phyloP scores from a whole-genome alignment of 1,140 invertebrate species.

The Micrasema longulum region DNA sequence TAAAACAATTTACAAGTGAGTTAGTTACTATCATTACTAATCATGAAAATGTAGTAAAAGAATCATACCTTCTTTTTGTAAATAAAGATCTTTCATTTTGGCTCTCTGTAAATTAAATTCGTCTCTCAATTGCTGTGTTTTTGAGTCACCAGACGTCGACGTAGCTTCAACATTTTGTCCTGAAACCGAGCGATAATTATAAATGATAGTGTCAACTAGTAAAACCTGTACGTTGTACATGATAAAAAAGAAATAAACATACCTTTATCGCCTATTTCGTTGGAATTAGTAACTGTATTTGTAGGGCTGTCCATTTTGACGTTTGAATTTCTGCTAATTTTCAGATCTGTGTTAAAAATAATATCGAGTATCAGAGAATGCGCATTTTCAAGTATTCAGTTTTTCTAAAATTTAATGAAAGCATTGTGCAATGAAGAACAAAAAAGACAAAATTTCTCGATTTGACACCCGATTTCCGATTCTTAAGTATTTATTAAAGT shows the following conservation, averaged over 20 bases:
- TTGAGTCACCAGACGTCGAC: constrained; percentile 59
- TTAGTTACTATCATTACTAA: no score
- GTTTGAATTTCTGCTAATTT: constrained; percentile 18
- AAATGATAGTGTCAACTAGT: not conserved
- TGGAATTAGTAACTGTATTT: constrained; percentile 29
- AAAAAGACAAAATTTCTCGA: not conserved
- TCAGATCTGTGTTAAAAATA: not conserved
- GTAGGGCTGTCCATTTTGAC: constrained; percentile 42
- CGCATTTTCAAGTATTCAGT: constrained; percentile 21
- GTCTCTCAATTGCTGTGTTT: constrained; percentile 78
- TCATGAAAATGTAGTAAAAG: no score
- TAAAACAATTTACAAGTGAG: no score
- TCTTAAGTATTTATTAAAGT: constrained; percentile 33
- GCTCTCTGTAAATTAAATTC: constrained; percentile 91
- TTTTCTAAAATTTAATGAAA: not conserved
- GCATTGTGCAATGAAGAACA: constrained; percentile 22
- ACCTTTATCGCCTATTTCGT: constrained; percentile 43
- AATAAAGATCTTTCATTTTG: constrained; percentile 90
- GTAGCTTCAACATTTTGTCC: constrained; percentile 33
- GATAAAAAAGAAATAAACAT: constrained; percentile 17
- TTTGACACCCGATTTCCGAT: constrained; percentile 21
- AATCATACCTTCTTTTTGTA: constrained; percentile 90
- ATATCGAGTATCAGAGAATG: not conserved
- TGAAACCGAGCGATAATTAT: constrained; percentile 26
- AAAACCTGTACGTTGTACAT: not conserved